phyloP scores from a whole-genome alignment of 1,140 invertebrate species.

The Anoplolepis gracilipes region DNA sequence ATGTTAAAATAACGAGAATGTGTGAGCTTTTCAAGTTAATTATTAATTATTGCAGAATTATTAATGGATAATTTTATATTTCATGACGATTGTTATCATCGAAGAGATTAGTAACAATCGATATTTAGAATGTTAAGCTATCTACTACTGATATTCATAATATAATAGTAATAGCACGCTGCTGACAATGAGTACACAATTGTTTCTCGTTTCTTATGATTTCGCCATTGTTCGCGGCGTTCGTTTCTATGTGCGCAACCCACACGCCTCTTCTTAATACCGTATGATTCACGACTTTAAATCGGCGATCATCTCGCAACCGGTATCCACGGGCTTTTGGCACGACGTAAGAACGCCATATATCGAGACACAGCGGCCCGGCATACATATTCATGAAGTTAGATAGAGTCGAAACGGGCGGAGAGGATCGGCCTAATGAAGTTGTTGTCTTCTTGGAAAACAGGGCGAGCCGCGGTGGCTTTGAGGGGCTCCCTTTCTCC shows the following conservation, averaged over 20 bases:
- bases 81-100: neutral
- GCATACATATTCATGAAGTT: conserved; percentile 83
- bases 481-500: conserved; percentile 68
- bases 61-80: conserved; percentile 4
- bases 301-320: conserved; percentile 62
- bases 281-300: conserved; percentile 49
- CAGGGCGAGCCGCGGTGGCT: conserved; percentile 78
- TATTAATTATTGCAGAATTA: conserved; percentile 8
- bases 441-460: conserved; percentile 84
- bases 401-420: conserved; percentile 79
- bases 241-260: neutral
- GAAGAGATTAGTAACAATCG: neutral
- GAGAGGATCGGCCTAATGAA: conserved; percentile 84
- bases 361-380: conserved; percentile 69
- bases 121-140: neutral
- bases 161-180: neutral
- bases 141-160: neutral
- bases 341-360: conserved; percentile 60
- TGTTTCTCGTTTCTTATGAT: neutral
- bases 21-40: neutral
- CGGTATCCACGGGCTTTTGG: conserved; percentile 40
- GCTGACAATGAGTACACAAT: conserved; percentile 27
- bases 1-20: conserved; percentile 14
- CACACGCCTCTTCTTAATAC: neutral
- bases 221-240: conserved; percentile 21